Evolutionary conservation across 37 sponge, comb jelly and placozoan genomes (phyloP).

Genomic region (Aphrocallistes beatrix): DNA sequence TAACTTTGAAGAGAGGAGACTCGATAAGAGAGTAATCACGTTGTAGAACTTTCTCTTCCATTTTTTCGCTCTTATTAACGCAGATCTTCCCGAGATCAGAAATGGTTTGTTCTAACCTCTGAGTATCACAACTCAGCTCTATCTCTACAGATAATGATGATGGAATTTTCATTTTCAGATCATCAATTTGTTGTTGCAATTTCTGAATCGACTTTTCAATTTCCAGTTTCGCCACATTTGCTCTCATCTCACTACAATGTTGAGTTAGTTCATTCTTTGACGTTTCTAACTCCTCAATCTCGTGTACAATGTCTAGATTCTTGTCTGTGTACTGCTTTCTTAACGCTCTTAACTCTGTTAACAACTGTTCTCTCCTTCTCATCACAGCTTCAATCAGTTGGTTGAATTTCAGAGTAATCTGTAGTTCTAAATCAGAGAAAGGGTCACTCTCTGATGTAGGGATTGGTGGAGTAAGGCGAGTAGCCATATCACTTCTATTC

Average conservation of each 20-base stretch:
- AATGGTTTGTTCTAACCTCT: neutral
- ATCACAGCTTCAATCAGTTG: neutral
- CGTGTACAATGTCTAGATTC: neutral
- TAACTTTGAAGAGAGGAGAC: neutral
- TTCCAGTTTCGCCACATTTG: no score
- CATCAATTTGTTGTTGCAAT: no score
- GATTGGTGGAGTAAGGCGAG: no score
- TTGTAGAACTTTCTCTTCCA: neutral
- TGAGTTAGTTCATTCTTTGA: neutral
- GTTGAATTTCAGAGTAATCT: conserved; percentile 3
- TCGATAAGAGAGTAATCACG: neutral
- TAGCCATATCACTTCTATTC: no score
- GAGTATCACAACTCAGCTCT: no score
- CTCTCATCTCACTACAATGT: no score
- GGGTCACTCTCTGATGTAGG: no score
- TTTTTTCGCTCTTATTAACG: no score
- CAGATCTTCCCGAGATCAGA: neutral
- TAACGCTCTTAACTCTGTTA: neutral
- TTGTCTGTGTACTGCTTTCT: neutral
- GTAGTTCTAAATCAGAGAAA: neutral
- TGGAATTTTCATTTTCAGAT: no score
- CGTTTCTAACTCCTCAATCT: neutral
- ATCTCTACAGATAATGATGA: no score
- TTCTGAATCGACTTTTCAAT: no score
- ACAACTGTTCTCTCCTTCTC: neutral